Percentiles rank a stretch among this genome's conserved stretches.
phyloP scores from a whole-genome alignment of 1,140 invertebrate genomes.

The Aradophagus sp. region DNA sequence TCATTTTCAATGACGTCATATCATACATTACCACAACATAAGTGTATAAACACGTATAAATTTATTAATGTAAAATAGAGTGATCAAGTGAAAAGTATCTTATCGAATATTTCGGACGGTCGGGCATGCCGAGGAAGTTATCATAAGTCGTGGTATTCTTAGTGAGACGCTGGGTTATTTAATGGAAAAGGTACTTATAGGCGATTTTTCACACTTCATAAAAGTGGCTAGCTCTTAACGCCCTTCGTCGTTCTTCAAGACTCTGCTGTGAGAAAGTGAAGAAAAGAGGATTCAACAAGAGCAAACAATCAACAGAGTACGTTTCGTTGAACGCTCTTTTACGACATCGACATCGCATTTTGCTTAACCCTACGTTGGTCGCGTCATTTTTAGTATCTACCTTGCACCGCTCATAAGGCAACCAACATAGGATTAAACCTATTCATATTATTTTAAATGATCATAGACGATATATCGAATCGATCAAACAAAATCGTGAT shows the following conservation, averaged over 20 bases:
- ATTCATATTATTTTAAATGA: too few relatives aligned
- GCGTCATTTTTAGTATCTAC: too few relatives aligned
- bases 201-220: slow-evolving; percentile 41
- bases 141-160: too few relatives aligned
- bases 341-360: slow-evolving; percentile 6
- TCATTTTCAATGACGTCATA: slow-evolving; percentile 23
- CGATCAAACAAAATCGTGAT: too few relatives aligned
- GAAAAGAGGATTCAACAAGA: slow-evolving; percentile 22
- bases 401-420: neutral
- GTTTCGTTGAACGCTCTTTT: slow-evolving; percentile 19
- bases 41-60: slow-evolving; percentile 33
- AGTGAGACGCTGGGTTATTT: too few relatives aligned
- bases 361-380: slow-evolving; percentile 21
- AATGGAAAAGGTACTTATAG: slow-evolving; percentile 34
- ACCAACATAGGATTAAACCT: too few relatives aligned
- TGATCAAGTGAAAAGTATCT: slow-evolving; percentile 35
- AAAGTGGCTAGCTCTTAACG: slow-evolving; percentile 27
- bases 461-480: too few relatives aligned
- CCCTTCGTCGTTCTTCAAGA: slow-evolving; percentile 12
- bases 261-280: slow-evolving; percentile 11
- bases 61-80: slow-evolving; percentile 45
- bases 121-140: too few relatives aligned
- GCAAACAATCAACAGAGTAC: slow-evolving; percentile 40
- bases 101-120: too few relatives aligned
- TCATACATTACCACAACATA: slow-evolving; percentile 25